Conservation (phyloP, 2,888 invertebrate species). For the Andrena camellia region DNA sequence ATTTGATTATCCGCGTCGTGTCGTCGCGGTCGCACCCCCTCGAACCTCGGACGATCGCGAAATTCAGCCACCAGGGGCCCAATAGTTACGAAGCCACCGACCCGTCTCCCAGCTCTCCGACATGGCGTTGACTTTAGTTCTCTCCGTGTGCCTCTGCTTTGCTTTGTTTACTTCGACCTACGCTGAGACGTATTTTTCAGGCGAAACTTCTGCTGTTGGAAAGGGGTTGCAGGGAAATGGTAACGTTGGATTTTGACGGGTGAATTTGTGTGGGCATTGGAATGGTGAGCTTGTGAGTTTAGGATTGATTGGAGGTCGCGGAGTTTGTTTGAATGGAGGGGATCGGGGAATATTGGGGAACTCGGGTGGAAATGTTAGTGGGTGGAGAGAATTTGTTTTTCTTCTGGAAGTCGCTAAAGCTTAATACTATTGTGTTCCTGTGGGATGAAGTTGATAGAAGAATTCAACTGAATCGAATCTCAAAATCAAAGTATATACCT, state of each 20-base stretch:
- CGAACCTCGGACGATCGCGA: not conserved
- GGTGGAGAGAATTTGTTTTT: too few relatives aligned
- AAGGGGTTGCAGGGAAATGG: not conserved
- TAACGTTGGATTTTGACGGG: not conserved
- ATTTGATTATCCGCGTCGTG: slow-evolving; percentile 72
- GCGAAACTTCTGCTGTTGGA: not conserved
- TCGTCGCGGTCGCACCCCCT: slow-evolving; percentile 33
- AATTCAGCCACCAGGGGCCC: not conserved
- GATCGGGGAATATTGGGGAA: not conserved
- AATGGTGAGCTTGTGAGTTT: not conserved
- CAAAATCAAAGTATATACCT: too few relatives aligned
- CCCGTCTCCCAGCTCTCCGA: not conserved
- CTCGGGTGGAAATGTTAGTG: not conserved
- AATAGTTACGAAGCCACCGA: not conserved
- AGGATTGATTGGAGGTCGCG: not conserved
- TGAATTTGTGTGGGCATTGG: not conserved
- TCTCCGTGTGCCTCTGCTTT: slow-evolving; percentile 5
- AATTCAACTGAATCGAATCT: too few relatives aligned
- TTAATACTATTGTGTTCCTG: too few relatives aligned
- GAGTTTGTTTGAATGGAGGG: not conserved
- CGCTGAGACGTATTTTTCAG: not conserved
- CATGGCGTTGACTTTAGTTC: not conserved
- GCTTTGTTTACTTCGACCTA: slow-evolving; percentile 12
- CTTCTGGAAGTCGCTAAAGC: too few relatives aligned
- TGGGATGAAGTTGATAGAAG: too few relatives aligned